Evolutionary conservation across 2,888 invertebrate species (phyloP).

Genomic region (Ditula angustiorana): DNA sequence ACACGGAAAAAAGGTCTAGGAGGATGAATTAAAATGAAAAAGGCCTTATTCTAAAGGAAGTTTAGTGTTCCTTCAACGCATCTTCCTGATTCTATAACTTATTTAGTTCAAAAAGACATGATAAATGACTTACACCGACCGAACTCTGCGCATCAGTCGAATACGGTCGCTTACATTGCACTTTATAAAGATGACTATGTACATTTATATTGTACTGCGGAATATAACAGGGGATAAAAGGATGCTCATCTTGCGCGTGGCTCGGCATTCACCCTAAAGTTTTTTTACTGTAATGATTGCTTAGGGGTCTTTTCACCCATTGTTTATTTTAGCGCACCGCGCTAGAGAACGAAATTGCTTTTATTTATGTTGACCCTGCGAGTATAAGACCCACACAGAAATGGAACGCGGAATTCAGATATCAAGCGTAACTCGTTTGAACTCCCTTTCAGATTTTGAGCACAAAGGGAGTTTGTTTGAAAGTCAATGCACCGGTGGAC

Average conservation of each 20-base stretch:
- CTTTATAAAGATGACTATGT: slow-evolving; percentile 31
- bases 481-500: not conserved
- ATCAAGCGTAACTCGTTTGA: slow-evolving; percentile 6
- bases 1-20: too few relatives aligned
- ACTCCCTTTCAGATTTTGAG: not conserved
- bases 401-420: slow-evolving; percentile 9
- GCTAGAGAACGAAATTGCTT: slow-evolving; percentile 52
- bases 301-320: slow-evolving; percentile 67
- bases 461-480: slow-evolving; percentile 11
- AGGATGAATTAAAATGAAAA: too few relatives aligned
- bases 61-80: not conserved
- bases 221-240: slow-evolving; percentile 59
- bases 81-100: not conserved
- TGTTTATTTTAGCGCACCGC: slow-evolving; percentile 65
- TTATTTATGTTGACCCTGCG: slow-evolving; percentile 44
- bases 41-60: too few relatives aligned
- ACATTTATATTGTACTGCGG: slow-evolving; percentile 28
- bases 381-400: not conserved
- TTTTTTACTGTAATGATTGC: slow-evolving; percentile 72
- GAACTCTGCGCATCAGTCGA: not conserved
- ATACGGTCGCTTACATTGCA: slow-evolving; percentile 22
- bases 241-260: slow-evolving; percentile 64
- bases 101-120: not conserved
- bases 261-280: slow-evolving; percentile 56
- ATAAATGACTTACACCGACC: not conserved